A percentile compares a stretch with the other conserved stretches of the same genome.
These are phyloP conservation scores for Columba livia DNA, from an alignment of 2,113 vertebrate species.

Conservation along the genomic window DNA sequence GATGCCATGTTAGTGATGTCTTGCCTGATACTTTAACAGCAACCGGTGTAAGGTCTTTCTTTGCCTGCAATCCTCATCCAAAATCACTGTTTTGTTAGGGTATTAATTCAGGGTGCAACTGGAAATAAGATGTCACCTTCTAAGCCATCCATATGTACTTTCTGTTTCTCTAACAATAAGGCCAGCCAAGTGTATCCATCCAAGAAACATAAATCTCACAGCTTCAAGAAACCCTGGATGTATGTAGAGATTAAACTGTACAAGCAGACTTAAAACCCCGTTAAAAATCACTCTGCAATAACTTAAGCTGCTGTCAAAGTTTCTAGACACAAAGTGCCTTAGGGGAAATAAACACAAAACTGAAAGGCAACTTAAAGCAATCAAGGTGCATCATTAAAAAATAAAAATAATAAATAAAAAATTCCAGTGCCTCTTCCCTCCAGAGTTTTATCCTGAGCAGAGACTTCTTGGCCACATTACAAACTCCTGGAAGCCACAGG, in stretches of 20 bases:
- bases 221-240: background rate
- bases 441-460: background rate
- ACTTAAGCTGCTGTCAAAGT: background rate
- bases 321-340: background rate
- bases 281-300: background rate
- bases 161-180: background rate
- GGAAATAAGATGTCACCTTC: background rate
- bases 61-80: background rate
- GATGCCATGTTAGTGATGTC: background rate
- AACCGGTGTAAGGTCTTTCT: background rate
- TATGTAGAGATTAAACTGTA: background rate
- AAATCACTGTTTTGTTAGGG: background rate
- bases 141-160: background rate
- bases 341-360: background rate
- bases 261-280: background rate
- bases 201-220: background rate
- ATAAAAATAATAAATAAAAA: background rate
- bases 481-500: background rate
- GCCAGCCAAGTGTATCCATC: background rate
- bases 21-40: background rate
- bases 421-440: background rate
- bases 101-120: background rate
- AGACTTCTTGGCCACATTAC: background rate
- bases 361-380: background rate
- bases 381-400: background rate